A percentile compares a stretch with the other conserved stretches of the same genome.
Evolutionary conservation across 2,113 vertebrate species (phyloP).

Genomic region (Clarias macrocephalus): DNA sequence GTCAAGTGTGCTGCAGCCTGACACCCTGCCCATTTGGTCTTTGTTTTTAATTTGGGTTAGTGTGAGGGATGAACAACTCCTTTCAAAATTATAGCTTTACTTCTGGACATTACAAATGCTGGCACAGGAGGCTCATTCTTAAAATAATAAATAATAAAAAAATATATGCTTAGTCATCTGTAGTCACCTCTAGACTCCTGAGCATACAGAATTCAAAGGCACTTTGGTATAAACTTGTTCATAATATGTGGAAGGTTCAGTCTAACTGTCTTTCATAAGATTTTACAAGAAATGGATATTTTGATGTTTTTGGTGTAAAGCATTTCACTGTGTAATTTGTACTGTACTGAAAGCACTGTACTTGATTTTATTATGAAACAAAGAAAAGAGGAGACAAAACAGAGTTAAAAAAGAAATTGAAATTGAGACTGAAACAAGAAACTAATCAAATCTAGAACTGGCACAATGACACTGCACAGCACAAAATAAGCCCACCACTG

Average conservation of each 20-base stretch:
- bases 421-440: neutral
- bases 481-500: neutral
- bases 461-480: neutral
- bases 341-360: neutral
- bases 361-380: neutral
- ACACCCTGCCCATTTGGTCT: neutral
- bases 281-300: neutral
- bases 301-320: neutral
- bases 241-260: neutral
- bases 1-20: neutral
- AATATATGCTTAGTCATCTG: too few relatives aligned
- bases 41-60: neutral
- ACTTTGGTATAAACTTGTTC: neutral
- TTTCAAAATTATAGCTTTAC: neutral
- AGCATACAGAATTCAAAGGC: neutral
- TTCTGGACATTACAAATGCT: neutral
- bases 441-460: neutral
- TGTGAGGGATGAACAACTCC: neutral
- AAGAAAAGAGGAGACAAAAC: neutral
- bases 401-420: neutral
- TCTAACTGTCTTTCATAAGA: neutral
- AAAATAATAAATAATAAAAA: neutral
- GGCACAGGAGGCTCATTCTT: neutral
- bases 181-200: neutral
- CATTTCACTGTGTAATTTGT: neutral